Evolutionary conservation across 2,113 vertebrate genomes (phyloP).

Genomic region (Cavia aperea): DNA sequence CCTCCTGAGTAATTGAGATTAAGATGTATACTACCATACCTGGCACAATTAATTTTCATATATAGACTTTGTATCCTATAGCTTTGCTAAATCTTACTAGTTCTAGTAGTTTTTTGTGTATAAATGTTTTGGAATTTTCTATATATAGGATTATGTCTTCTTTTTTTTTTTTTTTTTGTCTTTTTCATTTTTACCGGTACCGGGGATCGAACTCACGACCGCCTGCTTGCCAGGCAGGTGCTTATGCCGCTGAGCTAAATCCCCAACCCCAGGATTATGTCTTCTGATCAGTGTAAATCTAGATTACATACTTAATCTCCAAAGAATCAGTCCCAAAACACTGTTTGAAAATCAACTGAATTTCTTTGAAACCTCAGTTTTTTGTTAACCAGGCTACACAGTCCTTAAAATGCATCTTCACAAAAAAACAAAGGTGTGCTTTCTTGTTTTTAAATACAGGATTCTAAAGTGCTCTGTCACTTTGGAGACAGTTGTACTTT

Average conservation of each 20-base stretch:
- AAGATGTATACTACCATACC: not conserved
- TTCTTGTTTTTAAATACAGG: not conserved
- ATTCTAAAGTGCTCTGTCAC: not conserved
- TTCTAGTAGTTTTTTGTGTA: not conserved
- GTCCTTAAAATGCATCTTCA: not conserved
- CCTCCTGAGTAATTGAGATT: not conserved
- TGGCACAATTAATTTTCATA: not conserved
- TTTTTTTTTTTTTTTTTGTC: not conserved
- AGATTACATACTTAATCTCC: not conserved
- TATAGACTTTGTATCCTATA: not conserved
- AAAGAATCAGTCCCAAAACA: not conserved
- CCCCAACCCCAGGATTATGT: not conserved
- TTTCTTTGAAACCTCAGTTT: not conserved
- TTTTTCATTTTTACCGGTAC: too few species aligned
- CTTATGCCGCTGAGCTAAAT: too few species aligned
- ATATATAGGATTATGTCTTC: not conserved
- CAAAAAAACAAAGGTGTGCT: not conserved
- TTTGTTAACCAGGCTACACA: not conserved
- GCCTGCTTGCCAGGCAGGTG: too few species aligned
- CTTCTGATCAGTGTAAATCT: not conserved
- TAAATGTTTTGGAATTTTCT: not conserved
- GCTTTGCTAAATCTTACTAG: not conserved
- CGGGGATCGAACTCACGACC: too few species aligned
- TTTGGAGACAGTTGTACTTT: not conserved
- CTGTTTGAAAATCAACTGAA: not conserved